Evolutionary conservation across 1,140 invertebrate genomes (phyloP), one percentile per base, ranked within the genome.

Genomic region (Tetranychus urticae): DNA sequence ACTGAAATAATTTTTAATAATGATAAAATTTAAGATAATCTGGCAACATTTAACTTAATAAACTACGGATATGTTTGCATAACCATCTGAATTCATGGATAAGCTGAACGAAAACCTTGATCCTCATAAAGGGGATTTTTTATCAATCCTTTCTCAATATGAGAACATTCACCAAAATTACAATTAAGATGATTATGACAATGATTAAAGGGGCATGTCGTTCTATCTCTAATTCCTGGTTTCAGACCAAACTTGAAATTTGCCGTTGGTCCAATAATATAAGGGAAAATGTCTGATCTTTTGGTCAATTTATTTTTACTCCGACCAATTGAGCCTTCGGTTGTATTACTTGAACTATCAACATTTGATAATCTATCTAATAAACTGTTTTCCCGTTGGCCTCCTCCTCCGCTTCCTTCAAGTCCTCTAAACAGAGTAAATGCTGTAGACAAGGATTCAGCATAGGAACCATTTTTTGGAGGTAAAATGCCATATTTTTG

Each of bases 361-460:
- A 60, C 14, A 39, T 56, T 45, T 47, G 58, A 31, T 46, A 59
- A 14, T 3, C 31, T 10, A 47, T 59, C 42, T 3, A 48, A 8
- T 14, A 37, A 13, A 36, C 37, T 33, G 14, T n/a, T 45, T 14
- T 56, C 55, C 10, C 34, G 34, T 13, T 35, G 34, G 36, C 46
- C 48, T 2, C 64, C 64, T 4, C 50, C 48, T 5, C 61, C 60
- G 3, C 58, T 37, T 4, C 52, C 48, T 23, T 65, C 62, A 3
- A 62, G 39, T 5, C 63, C 62, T 33, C 63, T 61, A 54, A 66
- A 66, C 56, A 64, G 56, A 23, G 61, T 63, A 50, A 66, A 66
- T 2, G 63, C 65, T 3, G 65, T 66, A 1, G 65, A 66, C 34
- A 66, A 31, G 1, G 65, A 66, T 42, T 66, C 63, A n/a, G 65